Evolutionary conservation across 2,113 vertebrate genomes (phyloP), one percentile per base, ranked within the genome.

Genomic region (Notothenia coriiceps): DNA sequence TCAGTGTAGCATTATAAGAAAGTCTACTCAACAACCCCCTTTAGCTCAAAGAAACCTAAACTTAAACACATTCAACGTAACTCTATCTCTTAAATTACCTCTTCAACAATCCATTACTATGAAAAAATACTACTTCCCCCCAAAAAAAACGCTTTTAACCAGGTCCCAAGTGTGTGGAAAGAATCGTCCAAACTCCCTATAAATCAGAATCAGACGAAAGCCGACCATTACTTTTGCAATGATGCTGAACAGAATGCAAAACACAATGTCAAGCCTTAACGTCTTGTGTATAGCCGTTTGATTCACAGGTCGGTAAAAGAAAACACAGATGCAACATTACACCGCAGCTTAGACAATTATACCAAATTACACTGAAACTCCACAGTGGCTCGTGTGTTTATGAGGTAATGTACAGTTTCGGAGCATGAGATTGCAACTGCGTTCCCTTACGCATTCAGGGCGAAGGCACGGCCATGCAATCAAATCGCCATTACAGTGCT

Each of bases 391-490:
- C 18, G 17, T 69, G 74, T 64, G 77, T 77, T 86, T 72, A 79
- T 89, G 89, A 90, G 86, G 86, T 85, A 69, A 91, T 64, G 87
- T 86, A 83, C 83, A 77, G 79, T 77, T 86, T 56, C 63, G 80
- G 63, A 59, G 47, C 86, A 72, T 83, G 82, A 35, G 15, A 72
- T 46, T 14, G 13, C 44, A 67, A 66, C 81, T 8, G 20, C 5
- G 40, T 25, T 59, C 12, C 40, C 59, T 69, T 62, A 59, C 68
- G 71, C 79, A 55, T 51, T 72, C 67, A 33, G 83, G 74, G 74
- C 52, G n/a, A 40, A 40, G 80, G 77, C 77, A 71, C 76, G 66
- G 59, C 7, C 77, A 66, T 35, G 84, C 86, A 91, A 91, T 92
- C 86, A 86, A 86, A 83, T 14, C 71, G 67, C 82, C 83, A 90